Evolutionary conservation across 1,140 invertebrate genomes (phyloP), one percentile per base, ranked within the genome.

Genomic region (Eriocheir sinensis): DNA sequence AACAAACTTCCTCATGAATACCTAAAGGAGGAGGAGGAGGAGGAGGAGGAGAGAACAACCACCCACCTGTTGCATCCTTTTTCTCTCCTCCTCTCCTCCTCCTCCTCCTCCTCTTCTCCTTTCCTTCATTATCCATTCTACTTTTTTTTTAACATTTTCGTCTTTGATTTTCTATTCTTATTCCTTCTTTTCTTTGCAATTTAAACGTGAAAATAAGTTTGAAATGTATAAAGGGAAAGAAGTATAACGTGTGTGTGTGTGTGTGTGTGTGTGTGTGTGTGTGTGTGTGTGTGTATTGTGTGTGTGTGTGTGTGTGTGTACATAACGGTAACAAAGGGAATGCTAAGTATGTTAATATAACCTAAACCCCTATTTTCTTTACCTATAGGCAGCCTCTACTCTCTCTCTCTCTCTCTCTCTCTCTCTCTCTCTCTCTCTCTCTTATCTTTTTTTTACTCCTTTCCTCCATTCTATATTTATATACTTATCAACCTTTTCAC

Each of bases 401-500:
- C 15, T 48, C 15, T 48, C 44, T 48, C 44, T 48, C 44, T 48
- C 44, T 48, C 44, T 48, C 44, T 48, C 44, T 48, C 0, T 72
- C 60, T 72, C 60, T 72, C 60, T 72, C 60, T 72, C 60, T 72
- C 60, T 72, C 60, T 72, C 60, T 72, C 60, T 72, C 60, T 72
- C 60, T 72, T n/a, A n/a, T n/a, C n/a, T n/a, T n/a, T n/a, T n/a
- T n/a, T n/a, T n/a, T n/a, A n/a, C n/a, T n/a, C n/a, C n/a, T n/a
- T n/a, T n/a, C n/a, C n/a, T n/a, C n/a, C n/a, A n/a, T n/a, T n/a
- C n/a, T n/a, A n/a, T n/a, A n/a, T n/a, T n/a, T n/a, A n/a, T n/a
- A n/a, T n/a, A n/a, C n/a, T n/a, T n/a, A n/a, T n/a, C n/a, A n/a
- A n/a, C n/a, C n/a, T n/a, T n/a, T n/a, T n/a, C n/a, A n/a, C n/a